These are phyloP conservation scores for Melinaea menophilus DNA, from an alignment of 2,888 invertebrate species.

Conservation along the genomic window DNA sequence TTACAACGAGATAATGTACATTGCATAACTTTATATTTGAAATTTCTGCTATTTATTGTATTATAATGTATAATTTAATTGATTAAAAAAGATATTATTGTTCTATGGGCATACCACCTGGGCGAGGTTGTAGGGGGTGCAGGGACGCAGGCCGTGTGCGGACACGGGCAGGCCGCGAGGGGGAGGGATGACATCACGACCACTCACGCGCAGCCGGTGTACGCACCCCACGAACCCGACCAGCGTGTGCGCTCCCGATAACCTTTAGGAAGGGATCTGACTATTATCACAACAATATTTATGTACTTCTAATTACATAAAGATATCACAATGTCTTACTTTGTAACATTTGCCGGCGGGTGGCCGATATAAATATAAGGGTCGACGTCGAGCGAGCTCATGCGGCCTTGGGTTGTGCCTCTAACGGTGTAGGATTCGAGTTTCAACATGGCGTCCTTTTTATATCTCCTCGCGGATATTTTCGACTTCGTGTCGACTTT, in stretches of 20 bases:
- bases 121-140: slow-evolving; percentile 67
- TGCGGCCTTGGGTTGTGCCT: slow-evolving; percentile 61
- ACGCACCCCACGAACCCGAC: slow-evolving; percentile 91
- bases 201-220: slow-evolving; percentile 83
- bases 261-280: slow-evolving; percentile 64
- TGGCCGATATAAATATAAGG: slow-evolving; percentile 64
- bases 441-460: slow-evolving; percentile 65
- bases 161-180: slow-evolving; percentile 71
- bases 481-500: slow-evolving; percentile 59
- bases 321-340: slow-evolving; percentile 46
- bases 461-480: slow-evolving; percentile 64
- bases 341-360: slow-evolving; percentile 65
- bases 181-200: slow-evolving; percentile 76
- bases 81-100: background rate
- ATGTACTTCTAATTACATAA: slow-evolving; percentile 1
- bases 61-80: background rate
- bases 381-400: slow-evolving; percentile 67
- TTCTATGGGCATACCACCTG: slow-evolving; percentile 58
- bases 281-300: background rate
- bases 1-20: no score
- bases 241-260: slow-evolving; percentile 84
- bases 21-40: no score
- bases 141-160: slow-evolving; percentile 58
- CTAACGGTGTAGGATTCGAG: slow-evolving; percentile 55
- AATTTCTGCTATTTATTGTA: no score